Evolutionary conservation across 2,113 vertebrate genomes (phyloP).

Genomic region (Sinocyclocheilus anshuiensis): DNA sequence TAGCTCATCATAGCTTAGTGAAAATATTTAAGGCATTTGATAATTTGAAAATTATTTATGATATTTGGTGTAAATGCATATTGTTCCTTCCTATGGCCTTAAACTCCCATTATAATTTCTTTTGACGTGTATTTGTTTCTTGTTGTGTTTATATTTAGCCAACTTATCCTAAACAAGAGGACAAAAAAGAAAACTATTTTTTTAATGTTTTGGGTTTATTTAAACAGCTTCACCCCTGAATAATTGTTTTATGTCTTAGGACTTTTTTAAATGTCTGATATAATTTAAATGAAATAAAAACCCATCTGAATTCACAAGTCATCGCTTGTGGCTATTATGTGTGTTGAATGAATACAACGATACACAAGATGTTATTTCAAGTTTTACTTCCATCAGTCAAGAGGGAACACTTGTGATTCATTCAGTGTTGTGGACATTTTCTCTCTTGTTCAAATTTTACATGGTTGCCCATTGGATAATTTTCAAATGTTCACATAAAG

Average conservation of each 20-base stretch:
- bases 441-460: not conserved
- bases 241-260: constrained; percentile 66
- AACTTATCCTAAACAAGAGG: constrained; percentile 56
- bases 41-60: constrained; percentile 73
- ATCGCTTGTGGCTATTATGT: constrained; percentile 9
- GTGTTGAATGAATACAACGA: not conserved
- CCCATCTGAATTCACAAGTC: constrained; percentile 24
- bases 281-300: constrained; percentile 71
- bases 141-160: constrained; percentile 59
- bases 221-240: constrained; percentile 52
- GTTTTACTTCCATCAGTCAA: constrained; percentile 1
- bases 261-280: constrained; percentile 58
- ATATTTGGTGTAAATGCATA: constrained; percentile 69
- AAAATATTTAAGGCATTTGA: constrained; percentile 62
- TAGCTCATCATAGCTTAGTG: constrained; percentile 73
- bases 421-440: not conserved
- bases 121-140: constrained; percentile 66
- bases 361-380: not conserved
- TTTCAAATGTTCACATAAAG: not conserved
- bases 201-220: constrained; percentile 62
- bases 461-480: not conserved
- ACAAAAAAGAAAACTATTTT: constrained; percentile 60
- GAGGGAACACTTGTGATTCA: not conserved
- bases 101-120: constrained; percentile 65
- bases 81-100: constrained; percentile 75